Evolutionary conservation across 1,140 invertebrate species (phyloP), one percentile per base, ranked within the genome.

Genomic region (Leptinotarsa undecemlineata): DNA sequence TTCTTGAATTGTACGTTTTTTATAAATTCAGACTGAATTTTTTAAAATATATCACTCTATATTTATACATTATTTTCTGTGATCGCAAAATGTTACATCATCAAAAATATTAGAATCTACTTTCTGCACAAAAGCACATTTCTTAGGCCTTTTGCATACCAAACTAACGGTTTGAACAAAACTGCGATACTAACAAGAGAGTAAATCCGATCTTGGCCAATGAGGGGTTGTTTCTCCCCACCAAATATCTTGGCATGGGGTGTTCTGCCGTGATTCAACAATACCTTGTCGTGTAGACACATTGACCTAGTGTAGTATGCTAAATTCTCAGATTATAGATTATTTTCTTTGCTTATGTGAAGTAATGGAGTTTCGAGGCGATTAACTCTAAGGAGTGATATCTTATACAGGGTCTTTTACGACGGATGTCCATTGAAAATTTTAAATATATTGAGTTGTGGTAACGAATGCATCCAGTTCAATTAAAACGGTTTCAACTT

Each of bases 201-300:
- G 74, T 75, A 74, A 72, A 73, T 73, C 70, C 70, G 73, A 75
- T 79, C 78, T 79, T 68, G 74, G 74, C 78, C 78, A 79, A 79
- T 79, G 23, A 63, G 33, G 68, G 70, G n/a, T 66, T 67, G 3
- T 51, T 75, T 47, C 48, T 48, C 72, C 61, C 72, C 68, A 26
- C 72, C 66, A 73, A 51, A n/a, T 21, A 68, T 51, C 66, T 51
- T 26, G 47, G 48, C 48, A 48, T 63, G 61, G 70, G 71, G 71
- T 63, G 60, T 64, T 72, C 47, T 48, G 47, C 62, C 71, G 61
- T 72, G 72, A 68, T 73, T 73, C 66, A 73, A 73, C 72, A 73
- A 73, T 68, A 57, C 21, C 21, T n/a, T 71, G 70, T 60, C 72
- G 72, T 73, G 72, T 68, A 73, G 72, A 73, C 72, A 73, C 72